These are phyloP conservation scores for Miichthys miiuy DNA, from an alignment of 2,797 vertebrate species.

Conservation along the genomic window DNA sequence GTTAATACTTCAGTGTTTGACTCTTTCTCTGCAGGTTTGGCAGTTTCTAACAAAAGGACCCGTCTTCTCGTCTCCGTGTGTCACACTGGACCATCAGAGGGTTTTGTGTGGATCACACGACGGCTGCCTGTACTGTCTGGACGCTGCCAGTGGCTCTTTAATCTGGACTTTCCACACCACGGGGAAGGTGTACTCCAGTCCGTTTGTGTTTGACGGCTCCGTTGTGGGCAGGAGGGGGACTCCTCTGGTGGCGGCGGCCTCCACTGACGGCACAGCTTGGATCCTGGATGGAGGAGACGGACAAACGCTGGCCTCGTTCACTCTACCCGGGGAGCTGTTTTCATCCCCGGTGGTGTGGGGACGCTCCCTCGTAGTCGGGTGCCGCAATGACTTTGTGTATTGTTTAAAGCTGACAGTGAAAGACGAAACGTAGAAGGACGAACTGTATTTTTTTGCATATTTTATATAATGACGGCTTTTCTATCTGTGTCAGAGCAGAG, in stretches of 20 bases:
- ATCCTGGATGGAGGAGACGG: constrained; percentile 89
- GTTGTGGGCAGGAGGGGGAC: constrained; percentile 61
- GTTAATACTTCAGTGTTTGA: too few species aligned
- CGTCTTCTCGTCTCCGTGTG: constrained; percentile 94
- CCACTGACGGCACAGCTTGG: constrained; percentile 94
- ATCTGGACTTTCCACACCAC: constrained; percentile 91
- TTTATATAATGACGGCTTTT: constrained; percentile 38
- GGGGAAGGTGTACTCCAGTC: constrained; percentile 90
- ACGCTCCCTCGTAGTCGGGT: constrained; percentile 89
- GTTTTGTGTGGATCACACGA: constrained; percentile 96
- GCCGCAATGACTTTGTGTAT: constrained; percentile 95
- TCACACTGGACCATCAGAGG: constrained; percentile 75
- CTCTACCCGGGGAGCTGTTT: constrained; percentile 92
- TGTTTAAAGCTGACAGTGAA: constrained; percentile 86
- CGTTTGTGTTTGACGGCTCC: constrained; percentile 85
- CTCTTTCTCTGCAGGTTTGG: constrained; percentile 87
- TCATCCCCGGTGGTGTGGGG: constrained; percentile 92
- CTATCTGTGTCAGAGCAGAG: constrained; percentile 28
- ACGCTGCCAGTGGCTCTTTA: constrained; percentile 83
- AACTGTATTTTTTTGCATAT: constrained; percentile 4
- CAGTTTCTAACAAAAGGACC: constrained; percentile 89
- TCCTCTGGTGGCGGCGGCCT: constrained; percentile 86
- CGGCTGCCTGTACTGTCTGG: constrained; percentile 89
- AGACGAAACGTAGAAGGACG: constrained; percentile 2
- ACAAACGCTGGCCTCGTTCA: constrained; percentile 66